Evolutionary conservation across 1,140 invertebrate species (phyloP), one percentile per base, ranked within the genome.

Genomic region (Bilobella aurantiaca): DNA sequence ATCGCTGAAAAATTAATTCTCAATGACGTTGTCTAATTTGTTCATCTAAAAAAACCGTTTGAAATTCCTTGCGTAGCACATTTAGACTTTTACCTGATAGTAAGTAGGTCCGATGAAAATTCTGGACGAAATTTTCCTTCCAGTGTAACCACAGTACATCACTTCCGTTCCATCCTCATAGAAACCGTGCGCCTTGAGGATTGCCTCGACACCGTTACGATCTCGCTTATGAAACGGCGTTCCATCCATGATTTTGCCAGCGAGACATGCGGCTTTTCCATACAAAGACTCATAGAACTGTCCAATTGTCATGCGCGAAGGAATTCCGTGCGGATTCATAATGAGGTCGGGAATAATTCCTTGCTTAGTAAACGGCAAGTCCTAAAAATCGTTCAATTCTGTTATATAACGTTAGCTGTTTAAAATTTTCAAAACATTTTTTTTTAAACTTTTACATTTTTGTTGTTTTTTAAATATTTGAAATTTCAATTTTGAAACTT

Each of bases 231-330:
- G 98, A 76, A 99, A 99, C 3, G 96, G 94, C 14, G 96, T 99
- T 0, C 94, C 96, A 80, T 99, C 96, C 79, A 94, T 93, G 75
- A 98, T 97, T 83, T 98, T 94, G 30, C 96, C 88, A 75, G 86
- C 87, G 75, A 87, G 86, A 1, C 86, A 82, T 8, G 84, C 84
- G 0, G 84, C 77, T 79, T 98, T 98, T 1, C 95, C 94, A 80
- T 97, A 93, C 67, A 99, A 85, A 78, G 94, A 97, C 77, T 99
- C 96, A 77, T 98, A 97, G 81, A 99, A 96, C 82, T 99, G 96
- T 78, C 96, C 96, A 85, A 99, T 96, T 74, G 96, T 99, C 96
- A 99, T 99, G 87, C 96, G 91, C 75, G 92, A 96, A 64, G 96
- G 96, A 76, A 99, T 96, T 75, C 96, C 96, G 74, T 99, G 96